Conservation (phyloP, 1,140 invertebrate species). For the Lepidurus packardi region DNA sequence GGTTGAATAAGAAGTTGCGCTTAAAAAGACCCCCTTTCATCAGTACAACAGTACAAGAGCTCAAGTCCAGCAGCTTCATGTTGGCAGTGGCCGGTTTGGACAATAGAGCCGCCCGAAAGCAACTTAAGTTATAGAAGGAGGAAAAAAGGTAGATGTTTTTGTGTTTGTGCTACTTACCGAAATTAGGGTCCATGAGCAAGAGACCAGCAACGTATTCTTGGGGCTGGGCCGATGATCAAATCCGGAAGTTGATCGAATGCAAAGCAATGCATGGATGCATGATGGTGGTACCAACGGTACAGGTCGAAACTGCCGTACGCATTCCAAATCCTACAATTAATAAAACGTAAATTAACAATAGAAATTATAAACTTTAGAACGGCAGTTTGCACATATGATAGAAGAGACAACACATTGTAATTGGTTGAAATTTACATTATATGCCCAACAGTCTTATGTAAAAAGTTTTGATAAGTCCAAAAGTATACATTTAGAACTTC, state of each 20-base stretch:
- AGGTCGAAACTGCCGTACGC: background rate
- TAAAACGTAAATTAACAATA: background rate
- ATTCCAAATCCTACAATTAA: background rate
- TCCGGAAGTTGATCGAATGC: background rate
- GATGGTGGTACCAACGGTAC: background rate
- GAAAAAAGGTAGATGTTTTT: background rate
- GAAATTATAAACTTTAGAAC: too few species aligned
- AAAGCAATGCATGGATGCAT: constrained; percentile 8
- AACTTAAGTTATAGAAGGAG: background rate
- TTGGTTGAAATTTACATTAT: too few species aligned
- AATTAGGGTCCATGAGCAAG: constrained; percentile 18
- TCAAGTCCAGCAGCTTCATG: constrained; percentile 21
- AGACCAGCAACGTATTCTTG: constrained; percentile 6
- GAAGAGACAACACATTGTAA: too few species aligned
- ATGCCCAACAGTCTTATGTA: too few species aligned
- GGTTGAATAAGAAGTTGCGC: background rate
- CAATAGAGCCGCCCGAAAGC: constrained; percentile 9
- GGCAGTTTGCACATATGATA: too few species aligned
- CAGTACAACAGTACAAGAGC: background rate
- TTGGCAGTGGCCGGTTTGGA: background rate
- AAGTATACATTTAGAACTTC: too few species aligned
- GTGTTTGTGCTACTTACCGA: constrained; percentile 21
- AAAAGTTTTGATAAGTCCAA: too few species aligned
- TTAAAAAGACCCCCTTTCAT: constrained; percentile 4
- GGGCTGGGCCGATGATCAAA: constrained; percentile 10